These are phyloP conservation scores for Phoxinus phoxinus DNA, from an alignment of 2,113 vertebrate species.

Conservation along the genomic window DNA sequence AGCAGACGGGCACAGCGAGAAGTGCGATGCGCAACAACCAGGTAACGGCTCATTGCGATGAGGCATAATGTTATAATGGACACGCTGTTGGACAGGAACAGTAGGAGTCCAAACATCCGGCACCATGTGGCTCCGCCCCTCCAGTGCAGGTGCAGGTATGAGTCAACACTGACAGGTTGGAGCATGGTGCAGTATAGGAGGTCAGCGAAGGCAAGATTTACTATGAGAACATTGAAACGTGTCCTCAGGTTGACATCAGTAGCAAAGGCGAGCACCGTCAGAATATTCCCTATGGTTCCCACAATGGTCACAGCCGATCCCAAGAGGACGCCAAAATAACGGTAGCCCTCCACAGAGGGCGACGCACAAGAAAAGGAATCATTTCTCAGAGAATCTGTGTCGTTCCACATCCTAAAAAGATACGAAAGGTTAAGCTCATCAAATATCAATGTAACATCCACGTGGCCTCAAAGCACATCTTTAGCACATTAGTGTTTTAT, in stretches of 20 bases:
- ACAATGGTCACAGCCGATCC: conserved; percentile 77
- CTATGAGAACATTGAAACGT: conserved; percentile 85
- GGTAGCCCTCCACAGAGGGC: conserved; percentile 78
- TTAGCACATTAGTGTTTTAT: background rate
- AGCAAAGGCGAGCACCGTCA: conserved; percentile 84
- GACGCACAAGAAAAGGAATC: conserved; percentile 82
- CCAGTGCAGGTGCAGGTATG: conserved; percentile 86
- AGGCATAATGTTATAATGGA: conserved; percentile 88
- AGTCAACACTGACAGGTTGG: conserved; percentile 85
- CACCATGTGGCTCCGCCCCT: conserved; percentile 79
- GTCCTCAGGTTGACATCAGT: conserved; percentile 78
- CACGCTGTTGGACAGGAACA: conserved; percentile 85
- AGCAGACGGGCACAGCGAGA: conserved; percentile 74
- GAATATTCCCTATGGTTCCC: conserved; percentile 81
- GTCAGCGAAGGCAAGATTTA: conserved; percentile 84
- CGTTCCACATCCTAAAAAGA: conserved; percentile 66
- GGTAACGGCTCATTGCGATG: conserved; percentile 81
- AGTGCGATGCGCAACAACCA: conserved; percentile 78
- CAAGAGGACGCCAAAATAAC: conserved; percentile 83
- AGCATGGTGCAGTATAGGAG: conserved; percentile 85
- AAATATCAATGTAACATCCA: background rate
- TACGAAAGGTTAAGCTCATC: conserved; percentile 17
- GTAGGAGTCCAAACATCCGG: conserved; percentile 80
- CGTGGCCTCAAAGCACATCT: no score
- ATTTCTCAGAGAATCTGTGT: conserved; percentile 60